Evolutionary conservation across 2,797 vertebrate genomes (phyloP).

Genomic region (Bovichtus variegatus): DNA sequence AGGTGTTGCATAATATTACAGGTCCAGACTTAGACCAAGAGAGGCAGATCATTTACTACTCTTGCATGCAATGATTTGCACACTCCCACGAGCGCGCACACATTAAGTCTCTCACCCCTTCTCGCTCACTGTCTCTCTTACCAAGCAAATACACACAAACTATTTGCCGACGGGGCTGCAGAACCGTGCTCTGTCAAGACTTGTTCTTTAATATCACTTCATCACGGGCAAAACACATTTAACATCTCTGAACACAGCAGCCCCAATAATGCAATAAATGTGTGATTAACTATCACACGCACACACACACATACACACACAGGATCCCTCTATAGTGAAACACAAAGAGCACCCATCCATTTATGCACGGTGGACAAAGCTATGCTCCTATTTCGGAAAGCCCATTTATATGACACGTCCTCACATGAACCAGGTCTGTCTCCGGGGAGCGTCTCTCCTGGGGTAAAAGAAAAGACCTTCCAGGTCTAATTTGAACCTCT

Average conservation of each 20-base stretch:
- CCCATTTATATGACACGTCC: conserved; percentile 52
- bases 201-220: conserved; percentile 63
- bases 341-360: conserved; percentile 19
- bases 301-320: conserved; percentile 19
- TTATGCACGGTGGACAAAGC: conserved; percentile 12
- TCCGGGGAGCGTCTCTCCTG: conserved; percentile 34
- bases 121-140: conserved; percentile 28
- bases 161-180: conserved; percentile 64
- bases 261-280: conserved; percentile 16
- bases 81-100: conserved; percentile 28
- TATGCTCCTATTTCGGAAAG: not conserved
- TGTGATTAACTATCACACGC: conserved; percentile 16
- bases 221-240: conserved; percentile 27
- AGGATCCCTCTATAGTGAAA: conserved; percentile 4
- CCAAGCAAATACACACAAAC: conserved; percentile 67
- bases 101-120: not conserved
- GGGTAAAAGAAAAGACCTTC: conserved; percentile 40
- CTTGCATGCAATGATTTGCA: conserved; percentile 50
- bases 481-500: conserved; percentile 57
- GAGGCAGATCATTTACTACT: conserved; percentile 48
- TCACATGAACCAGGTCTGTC: conserved; percentile 39
- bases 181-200: conserved; percentile 55
- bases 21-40: conserved; percentile 47
- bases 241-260: conserved; percentile 17
- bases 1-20: conserved; percentile 46